Base-by-base conservation (phyloP, 1,140 invertebrate species). In the Drosophila subpulchrella region DNA sequence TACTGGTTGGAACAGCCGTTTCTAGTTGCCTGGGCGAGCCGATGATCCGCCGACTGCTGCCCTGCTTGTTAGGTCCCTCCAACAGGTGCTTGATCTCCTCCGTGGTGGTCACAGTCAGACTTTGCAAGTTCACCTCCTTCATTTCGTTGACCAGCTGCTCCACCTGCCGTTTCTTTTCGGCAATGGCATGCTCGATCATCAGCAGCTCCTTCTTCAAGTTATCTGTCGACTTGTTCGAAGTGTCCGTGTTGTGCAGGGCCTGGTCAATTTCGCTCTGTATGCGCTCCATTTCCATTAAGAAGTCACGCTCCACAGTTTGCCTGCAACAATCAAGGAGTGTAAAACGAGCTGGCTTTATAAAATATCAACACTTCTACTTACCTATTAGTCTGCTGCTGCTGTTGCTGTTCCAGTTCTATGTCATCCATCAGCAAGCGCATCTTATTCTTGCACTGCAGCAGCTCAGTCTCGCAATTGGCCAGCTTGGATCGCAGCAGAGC, bases 1-100 rank as follows among this genome's bases (percentile, higher is more conserved):
- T 98, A 92, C 96, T 98, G 15, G 97, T 98, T 44, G 97, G 97
- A 48, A 98, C 97, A 38, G 97, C 97, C 92, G 97, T 98, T 93
- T 98, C 97, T 41, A 98, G 93, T 92, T 98, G 97, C 72, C 97
- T 94, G 39, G 97, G 97, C 34, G 97, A 97, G 15, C 97, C 97
- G 78, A 98, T 96, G 93, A 98, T 98, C 92, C 97, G 95, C 56
- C 97, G 94, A 48, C 96, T 97, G 92, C 96, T 98, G 48, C 97
- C 97, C 42, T 96, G 95, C 93, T 97, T 97, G 81, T 96, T 95
- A 58, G 96, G 94, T 75, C 96, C 96, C 93, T 97, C 97, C 32
- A 97, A 91, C 47, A 97, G 94, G 93, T 96, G 94, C 88, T 96
- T 95, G 24, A 97, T 93, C 93, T 97, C 97, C 89, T 97, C 96